Base-by-base conservation (phyloP, 2,113 vertebrate genomes). In the Heptranchias perlo region DNA sequence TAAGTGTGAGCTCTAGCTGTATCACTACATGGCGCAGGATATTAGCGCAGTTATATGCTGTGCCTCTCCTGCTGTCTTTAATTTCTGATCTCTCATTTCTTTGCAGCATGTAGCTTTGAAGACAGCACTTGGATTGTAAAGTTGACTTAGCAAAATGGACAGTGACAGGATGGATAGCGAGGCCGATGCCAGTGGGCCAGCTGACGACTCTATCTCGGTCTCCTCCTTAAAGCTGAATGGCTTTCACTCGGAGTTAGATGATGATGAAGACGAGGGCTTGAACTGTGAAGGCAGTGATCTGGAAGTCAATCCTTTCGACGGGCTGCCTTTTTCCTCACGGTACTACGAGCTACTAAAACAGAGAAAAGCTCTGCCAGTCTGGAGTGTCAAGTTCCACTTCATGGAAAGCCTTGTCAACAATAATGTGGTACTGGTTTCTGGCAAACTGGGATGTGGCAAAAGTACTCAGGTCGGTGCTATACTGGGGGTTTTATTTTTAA, bases 281-380 rank as follows among this genome's bases (percentile, higher is more conserved):
- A 96, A 96, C 4, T 97, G 96, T 3, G 97, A 96, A 4, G 95
- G 97, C 52, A 97, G 97, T 47, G 99, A 99, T 96, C 97, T 99
- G 97, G 99, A 99, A 96, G 98, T 99, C 96, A 99, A 99, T 97
- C 99, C 99, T 0, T 99, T 99, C 11, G 99, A 99, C 0, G 98
- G 99, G 54, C 98, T 99, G 96, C 99, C 99, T 78, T 99, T 98
- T 96, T 99, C 99, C 0, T 99, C 99, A 0, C 98, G 98, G 0
- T 99, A 99, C 97, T 99, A 99, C 11, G 95, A 98, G 96, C 97
- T 99, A 49, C 97, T 99, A 97, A 97, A 98, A 96, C 98, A 98
- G 97, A 97, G 99, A 47, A 97, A 97, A 28, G 96, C 84, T 73
- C 97, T 99, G 73, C 98, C 99, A 0, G 96, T 99, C 0, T 99